phyloP scores from a whole-genome alignment of 1,140 invertebrate genomes.

The Hirudo medicinalis region DNA sequence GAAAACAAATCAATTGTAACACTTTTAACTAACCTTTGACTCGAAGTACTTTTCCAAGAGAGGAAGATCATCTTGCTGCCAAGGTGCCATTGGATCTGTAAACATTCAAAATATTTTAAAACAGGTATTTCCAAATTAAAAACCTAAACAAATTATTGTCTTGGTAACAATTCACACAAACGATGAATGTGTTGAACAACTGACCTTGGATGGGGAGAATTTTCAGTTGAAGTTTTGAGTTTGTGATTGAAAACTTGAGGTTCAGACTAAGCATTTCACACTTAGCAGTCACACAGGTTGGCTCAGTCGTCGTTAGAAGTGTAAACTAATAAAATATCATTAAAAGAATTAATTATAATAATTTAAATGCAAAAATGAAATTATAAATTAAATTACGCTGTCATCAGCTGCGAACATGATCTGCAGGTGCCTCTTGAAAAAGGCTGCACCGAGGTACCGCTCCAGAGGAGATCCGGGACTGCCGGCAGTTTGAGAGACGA shows the following conservation, averaged over 20 bases:
- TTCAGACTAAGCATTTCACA: too few relatives aligned
- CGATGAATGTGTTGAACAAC: neutral
- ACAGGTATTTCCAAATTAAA: neutral
- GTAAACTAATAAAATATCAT: neutral
- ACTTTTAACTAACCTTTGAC: conserved; percentile 50
- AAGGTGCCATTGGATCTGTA: conserved; percentile 66
- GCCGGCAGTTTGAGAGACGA: conserved; percentile 22
- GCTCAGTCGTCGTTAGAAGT: neutral
- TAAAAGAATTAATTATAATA: neutral
- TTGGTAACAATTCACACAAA: neutral
- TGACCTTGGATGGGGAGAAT: conserved; percentile 63
- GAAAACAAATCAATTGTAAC: neutral
- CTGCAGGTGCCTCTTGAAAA: conserved; percentile 10
- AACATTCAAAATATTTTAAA: conserved; percentile 16
- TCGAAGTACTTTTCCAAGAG: conserved; percentile 85
- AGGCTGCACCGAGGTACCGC: neutral
- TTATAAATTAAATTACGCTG: neutral
- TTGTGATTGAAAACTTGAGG: neutral
- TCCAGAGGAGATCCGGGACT: neutral
- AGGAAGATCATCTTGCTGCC: conserved; percentile 68
- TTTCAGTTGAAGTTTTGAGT: conserved; percentile 58
- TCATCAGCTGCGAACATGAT: neutral
- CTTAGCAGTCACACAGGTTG: too few relatives aligned
- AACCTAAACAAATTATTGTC: neutral
- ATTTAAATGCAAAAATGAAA: too few relatives aligned